A percentile compares a stretch with the other conserved stretches of the same genome.
These are phyloP conservation scores for Echeneis naucrates DNA, from an alignment of 2,797 vertebrate species.

Conservation along the genomic window DNA sequence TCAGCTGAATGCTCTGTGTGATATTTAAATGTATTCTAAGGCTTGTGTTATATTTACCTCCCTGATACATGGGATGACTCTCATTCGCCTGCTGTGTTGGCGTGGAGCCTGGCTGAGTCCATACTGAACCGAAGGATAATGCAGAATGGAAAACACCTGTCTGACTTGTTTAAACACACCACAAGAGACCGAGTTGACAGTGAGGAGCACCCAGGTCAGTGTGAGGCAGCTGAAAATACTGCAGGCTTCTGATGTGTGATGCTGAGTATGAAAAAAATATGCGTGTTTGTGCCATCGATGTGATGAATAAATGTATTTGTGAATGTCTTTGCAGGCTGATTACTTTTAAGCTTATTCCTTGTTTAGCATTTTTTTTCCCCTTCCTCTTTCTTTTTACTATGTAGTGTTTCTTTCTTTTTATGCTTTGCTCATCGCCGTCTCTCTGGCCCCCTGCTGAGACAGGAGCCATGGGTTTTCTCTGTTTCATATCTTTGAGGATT, in stretches of 20 bases:
- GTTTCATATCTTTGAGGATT: slow-evolving; percentile 54
- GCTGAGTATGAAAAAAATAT: slow-evolving; percentile 2
- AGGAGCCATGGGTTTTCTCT: slow-evolving; percentile 36
- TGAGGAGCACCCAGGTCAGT: slow-evolving; percentile 13
- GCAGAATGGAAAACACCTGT: slow-evolving; percentile 70
- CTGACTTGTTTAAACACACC: slow-evolving; percentile 35
- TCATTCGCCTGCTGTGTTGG: slow-evolving; percentile 56
- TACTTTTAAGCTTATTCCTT: neutral
- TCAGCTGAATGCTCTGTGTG: slow-evolving; percentile 2
- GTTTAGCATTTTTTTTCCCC: neutral
- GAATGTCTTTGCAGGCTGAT: slow-evolving; percentile 12
- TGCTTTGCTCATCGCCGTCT: slow-evolving; percentile 36
- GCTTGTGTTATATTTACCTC: slow-evolving; percentile 61
- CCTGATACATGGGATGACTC: slow-evolving; percentile 44
- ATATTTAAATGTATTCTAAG: slow-evolving; percentile 44
- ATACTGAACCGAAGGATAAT: slow-evolving; percentile 41
- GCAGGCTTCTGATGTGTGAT: neutral
- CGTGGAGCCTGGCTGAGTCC: slow-evolving; percentile 43
- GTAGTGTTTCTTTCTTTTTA: slow-evolving; percentile 26
- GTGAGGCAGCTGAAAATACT: slow-evolving; percentile 32
- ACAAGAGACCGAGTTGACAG: slow-evolving; percentile 28
- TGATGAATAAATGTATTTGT: slow-evolving; percentile 37
- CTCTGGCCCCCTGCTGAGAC: slow-evolving; percentile 51
- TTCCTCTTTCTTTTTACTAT: slow-evolving; percentile 10
- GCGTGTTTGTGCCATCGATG: slow-evolving; percentile 8